Percentiles rank a stretch among this genome's conserved stretches.
Evolutionary conservation across 2,888 invertebrate genomes (phyloP).

Genomic region (Agrotis segetum): DNA sequence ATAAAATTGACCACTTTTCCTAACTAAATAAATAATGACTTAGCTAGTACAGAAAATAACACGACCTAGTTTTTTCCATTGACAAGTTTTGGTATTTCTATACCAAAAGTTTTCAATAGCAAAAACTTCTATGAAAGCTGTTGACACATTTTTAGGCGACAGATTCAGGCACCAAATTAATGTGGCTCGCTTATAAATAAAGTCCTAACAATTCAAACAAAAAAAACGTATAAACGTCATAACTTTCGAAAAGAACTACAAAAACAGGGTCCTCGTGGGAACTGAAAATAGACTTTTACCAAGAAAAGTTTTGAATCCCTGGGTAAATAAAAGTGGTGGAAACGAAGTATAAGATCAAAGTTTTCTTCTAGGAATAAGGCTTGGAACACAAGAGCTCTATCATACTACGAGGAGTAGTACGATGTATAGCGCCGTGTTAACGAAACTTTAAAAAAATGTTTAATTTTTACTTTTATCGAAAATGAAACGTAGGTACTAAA

Average conservation of each 20-base stretch:
- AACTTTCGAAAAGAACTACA: conserved; percentile 30
- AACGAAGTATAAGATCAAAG: conserved; percentile 44
- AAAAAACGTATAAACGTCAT: not conserved
- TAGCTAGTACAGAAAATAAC: not conserved
- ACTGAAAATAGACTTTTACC: conserved; percentile 41
- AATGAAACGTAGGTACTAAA: too few species aligned
- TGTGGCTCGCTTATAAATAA: not conserved
- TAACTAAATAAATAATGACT: not conserved
- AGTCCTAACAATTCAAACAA: not conserved
- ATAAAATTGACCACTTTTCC: not conserved
- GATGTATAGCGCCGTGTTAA: too few species aligned
- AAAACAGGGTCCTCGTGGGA: conserved; percentile 32
- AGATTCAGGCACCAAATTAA: not conserved
- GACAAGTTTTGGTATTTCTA: not conserved
- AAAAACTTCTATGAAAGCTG: not conserved
- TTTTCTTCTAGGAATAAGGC: conserved; percentile 46
- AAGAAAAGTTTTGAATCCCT: conserved; percentile 50
- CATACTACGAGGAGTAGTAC: not conserved
- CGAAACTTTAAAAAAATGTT: too few species aligned
- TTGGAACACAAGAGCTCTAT: conserved; percentile 33
- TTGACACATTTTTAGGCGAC: not conserved
- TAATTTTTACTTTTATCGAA: too few species aligned
- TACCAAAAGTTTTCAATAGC: not conserved
- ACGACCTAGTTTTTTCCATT: not conserved
- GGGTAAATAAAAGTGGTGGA: conserved; percentile 39